Conservation (phyloP, 2,113 vertebrate genomes). For the Craseonycteris thonglongyai region DNA sequence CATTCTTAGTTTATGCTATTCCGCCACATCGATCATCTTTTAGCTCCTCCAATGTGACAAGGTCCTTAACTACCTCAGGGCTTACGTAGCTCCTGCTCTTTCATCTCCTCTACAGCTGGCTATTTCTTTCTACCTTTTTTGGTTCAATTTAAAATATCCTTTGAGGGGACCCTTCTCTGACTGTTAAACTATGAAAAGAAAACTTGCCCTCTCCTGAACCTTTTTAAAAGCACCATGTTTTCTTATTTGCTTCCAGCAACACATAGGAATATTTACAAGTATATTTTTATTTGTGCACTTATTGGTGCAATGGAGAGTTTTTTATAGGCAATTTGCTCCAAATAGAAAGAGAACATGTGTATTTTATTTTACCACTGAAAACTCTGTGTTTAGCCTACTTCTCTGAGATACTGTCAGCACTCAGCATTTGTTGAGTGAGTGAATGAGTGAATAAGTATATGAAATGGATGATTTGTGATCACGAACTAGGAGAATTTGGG, state of each 20-base stretch:
- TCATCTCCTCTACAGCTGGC: background rate
- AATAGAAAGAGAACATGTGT: background rate
- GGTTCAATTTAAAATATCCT: background rate
- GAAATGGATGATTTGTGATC: background rate
- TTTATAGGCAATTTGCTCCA: background rate
- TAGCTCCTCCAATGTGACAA: background rate
- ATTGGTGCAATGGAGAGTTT: background rate
- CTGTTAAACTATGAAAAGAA: background rate
- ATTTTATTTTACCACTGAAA: background rate
- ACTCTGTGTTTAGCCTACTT: background rate
- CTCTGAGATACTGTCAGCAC: background rate
- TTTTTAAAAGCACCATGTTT: background rate
- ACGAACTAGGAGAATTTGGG: background rate
- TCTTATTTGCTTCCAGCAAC: background rate
- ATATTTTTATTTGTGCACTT: background rate
- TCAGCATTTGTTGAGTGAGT: background rate
- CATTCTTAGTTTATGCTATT: background rate
- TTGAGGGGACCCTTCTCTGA: background rate
- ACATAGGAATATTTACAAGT: background rate
- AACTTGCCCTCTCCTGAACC: background rate
- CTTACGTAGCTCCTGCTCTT: background rate
- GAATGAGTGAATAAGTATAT: background rate
- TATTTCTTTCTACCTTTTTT: background rate
- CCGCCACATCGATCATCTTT: background rate
- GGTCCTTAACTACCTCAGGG: background rate